Base-by-base conservation (phyloP, 2,888 invertebrate genomes). In the Zelleria hepariella region DNA sequence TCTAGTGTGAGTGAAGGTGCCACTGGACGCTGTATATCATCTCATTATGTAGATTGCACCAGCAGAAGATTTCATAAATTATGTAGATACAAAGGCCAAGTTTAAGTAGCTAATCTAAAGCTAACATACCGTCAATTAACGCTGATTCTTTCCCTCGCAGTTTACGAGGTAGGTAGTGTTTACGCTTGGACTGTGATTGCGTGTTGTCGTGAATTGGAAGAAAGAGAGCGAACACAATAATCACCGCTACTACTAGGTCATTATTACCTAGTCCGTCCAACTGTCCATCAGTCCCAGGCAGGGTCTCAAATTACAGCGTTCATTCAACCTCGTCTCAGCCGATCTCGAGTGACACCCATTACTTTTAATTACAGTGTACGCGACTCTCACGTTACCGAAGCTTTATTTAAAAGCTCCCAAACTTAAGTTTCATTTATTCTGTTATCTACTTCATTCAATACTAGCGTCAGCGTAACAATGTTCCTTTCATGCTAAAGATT, bases 211-310 rank as follows among this genome's bases (percentile, higher is more conserved):
- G 8, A 10, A 23, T n/a, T 15, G 54, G 5, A n/a, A 51, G 18
- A 5, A 26, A 25, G 26, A 1, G 26, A 54, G n/a, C 55, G 55
- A 27, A 55, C 20, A 18, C 55, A 21, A 18, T 20, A 27, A 55
- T 32, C 32, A 32, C 6, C 20, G 55, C 55, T 32, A 15, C 55
- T 32, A 15, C 55, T 20, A n/a, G 55, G 20, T 27, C 32, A 55
- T 55, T 27, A 55, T 55, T n/a, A n/a, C n/a, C 55, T 32, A 21
- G n/a, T n/a, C n/a, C 32, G 32, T 55, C 55, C 55, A 32, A 20
- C 32, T 55, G 55, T 20, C 27, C 20, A 10, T 53, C 18, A n/a
- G n/a, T n/a, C n/a, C n/a, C n/a, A n/a, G n/a, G n/a, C n/a, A 10
- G 27, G 27, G 21, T 32, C 21, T 55, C 55, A 32, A 55, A 55